A percentile compares a stretch with the other conserved stretches of the same genome.
These are phyloP conservation scores for Cinclus mexicanus DNA, from an alignment of 2,113 vertebrate genomes.

Conservation along the genomic window DNA sequence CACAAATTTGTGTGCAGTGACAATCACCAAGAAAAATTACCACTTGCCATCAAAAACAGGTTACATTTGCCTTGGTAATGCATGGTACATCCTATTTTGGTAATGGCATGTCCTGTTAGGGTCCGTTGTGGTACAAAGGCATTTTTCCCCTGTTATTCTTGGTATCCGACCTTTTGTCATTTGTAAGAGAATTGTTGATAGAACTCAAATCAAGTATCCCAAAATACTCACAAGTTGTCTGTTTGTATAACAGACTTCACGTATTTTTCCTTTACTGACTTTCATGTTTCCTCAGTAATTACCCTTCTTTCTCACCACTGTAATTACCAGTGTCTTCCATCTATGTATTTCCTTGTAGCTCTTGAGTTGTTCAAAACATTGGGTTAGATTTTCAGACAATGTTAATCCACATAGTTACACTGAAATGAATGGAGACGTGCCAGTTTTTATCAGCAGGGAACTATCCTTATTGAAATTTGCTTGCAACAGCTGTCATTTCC, in stretches of 20 bases:
- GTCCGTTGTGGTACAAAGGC: neutral
- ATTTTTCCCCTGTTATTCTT: neutral
- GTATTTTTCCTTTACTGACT: neutral
- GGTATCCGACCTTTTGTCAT: neutral
- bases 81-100: neutral
- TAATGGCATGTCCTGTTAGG: neutral
- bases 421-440: slow-evolving; percentile 17
- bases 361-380: neutral
- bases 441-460: slow-evolving; percentile 52
- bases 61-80: neutral
- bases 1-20: neutral
- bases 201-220: neutral
- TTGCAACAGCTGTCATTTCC: slow-evolving; percentile 53
- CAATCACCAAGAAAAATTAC: neutral
- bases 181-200: neutral
- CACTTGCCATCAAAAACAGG: neutral
- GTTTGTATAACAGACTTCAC: neutral
- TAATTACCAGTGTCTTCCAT: neutral
- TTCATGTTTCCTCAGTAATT: neutral
- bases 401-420: neutral
- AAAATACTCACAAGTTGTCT: neutral
- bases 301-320: neutral
- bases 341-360: neutral
- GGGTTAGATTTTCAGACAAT: neutral
- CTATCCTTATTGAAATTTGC: slow-evolving; percentile 39